Base-by-base conservation (phyloP, 1,140 invertebrate species). In the Euura lappo region DNA sequence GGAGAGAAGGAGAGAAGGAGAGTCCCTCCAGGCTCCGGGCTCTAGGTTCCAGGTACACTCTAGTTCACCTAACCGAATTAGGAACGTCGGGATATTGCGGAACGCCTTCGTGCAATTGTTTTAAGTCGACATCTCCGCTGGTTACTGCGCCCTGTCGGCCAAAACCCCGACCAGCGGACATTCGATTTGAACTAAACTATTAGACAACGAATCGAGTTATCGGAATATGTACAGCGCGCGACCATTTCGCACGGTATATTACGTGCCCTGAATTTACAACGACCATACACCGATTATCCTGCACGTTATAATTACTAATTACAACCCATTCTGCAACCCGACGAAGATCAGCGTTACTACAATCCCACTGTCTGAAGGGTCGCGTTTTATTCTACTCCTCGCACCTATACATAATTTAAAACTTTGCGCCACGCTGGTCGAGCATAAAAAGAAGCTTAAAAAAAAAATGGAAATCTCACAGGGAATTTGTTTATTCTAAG, bases 61-160 rank as follows among this genome's bases (percentile, higher is more conserved):
- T 82, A 83, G 80, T 84, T 83, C 83, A 28, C 76, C 78, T 86
- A 87, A 88, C 87, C 81, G 81, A 86, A 87, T 87, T 84, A 86
- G 82, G 81, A 79, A 80, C 87, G 84, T 85, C 87, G 86, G 86
- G 86, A 88, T 88, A 88, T 88, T 88, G 86, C 86, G 84, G 85
- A 84, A 82, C 79, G 78, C 80, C 83, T 78, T 78, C 76, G 45
- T 45, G 46, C 85, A 86, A 88, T 88, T 88, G 86, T 88, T 87
- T 88, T 87, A 87, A 85, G 83, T 85, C 84, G 84, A 84, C 84
- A 84, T 87, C 84, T 85, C 83, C 84, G 83, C 78, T 79, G 51
- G 13, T n/a, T 60, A n/a, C 51, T 11, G 79, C 78, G 77, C 74
- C 76, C 74, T 67, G 76, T 79, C 75, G 44, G 45, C 43, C 65